Evolutionary conservation across 2,113 vertebrate genomes (phyloP), one percentile per base, ranked within the genome.

Genomic region (Amphiprion ocellaris): DNA sequence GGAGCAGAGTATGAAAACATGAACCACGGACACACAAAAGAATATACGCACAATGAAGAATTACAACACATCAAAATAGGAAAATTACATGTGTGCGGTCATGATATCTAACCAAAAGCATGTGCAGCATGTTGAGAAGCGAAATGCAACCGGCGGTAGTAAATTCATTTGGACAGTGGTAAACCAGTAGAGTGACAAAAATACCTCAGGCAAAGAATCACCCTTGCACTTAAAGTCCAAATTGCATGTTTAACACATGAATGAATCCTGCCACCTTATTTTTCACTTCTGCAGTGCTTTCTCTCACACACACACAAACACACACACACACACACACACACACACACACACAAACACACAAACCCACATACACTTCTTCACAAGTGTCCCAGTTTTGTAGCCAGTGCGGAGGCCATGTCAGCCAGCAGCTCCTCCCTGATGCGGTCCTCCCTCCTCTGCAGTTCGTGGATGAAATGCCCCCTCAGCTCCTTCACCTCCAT

Each of bases 391-490:
- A 94, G 82, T 81, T 88, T 90, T 46, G 10, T 26, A 10, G 83
- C 69, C 69, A 94, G 77, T 10, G 26, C 44, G 10, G 58, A 74
- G 49, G 86, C 68, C 94, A 94, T 93, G 74, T 93, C 82, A 37
- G 60, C 24, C 0, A 93, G 86, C 68, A 94, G 88, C 82, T 88
- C 82, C 79, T 89, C 84, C 67, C 83, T 87, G 19, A 87, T 46
- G 17, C 12, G 9, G 6, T 94, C 89, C 71, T 94, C 91, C 55
- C 63, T 89, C 62, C 58, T 87, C 74, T 93, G 92, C 69, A 93
- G 85, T 84, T 92, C 89, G 2, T 94, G 94, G 65, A 88, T 24
- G 11, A 92, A 94, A 73, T 84, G 74, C 4, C 88, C 92, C 68
- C 50, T 77, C 50, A 74, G 37, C 7, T 71, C 74, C 56, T 61